Conservation (phyloP, 2,113 vertebrate species). For the Oophaga pumilio region DNA sequence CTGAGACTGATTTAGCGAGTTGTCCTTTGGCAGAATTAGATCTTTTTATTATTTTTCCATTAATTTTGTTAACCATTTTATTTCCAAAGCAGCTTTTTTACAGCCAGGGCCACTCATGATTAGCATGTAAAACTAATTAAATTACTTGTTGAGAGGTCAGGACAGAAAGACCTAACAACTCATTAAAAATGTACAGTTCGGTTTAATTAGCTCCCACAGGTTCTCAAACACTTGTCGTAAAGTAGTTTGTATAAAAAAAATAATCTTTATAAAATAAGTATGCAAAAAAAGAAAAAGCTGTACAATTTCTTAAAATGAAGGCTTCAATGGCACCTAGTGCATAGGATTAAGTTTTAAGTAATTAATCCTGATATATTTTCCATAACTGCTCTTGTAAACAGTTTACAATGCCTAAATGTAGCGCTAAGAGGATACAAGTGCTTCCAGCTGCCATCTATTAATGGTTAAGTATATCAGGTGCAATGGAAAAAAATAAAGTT, state of each 20-base stretch:
- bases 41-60: background rate
- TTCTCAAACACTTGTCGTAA: constrained; percentile 31
- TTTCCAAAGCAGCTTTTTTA: constrained; percentile 15
- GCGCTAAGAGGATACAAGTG: constrained; percentile 72
- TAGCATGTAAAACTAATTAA: constrained; percentile 30
- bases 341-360: constrained; percentile 4
- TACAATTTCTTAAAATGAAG: constrained; percentile 2
- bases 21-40: background rate
- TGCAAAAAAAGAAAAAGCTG: background rate
- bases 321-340: background rate
- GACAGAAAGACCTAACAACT: constrained; percentile 39
- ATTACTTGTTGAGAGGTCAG: constrained; percentile 36
- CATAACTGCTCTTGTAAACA: constrained; percentile 64
- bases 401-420: constrained; percentile 65
- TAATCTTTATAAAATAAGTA: constrained; percentile 15
- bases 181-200: constrained; percentile 27
- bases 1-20: background rate
- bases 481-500: background rate
- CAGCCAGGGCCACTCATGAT: background rate
- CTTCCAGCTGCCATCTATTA: constrained; percentile 78
- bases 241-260: background rate
- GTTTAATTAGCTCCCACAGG: constrained; percentile 32
- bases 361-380: constrained; percentile 16
- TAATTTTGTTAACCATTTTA: background rate
- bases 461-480: constrained; percentile 70